phyloP scores from a whole-genome alignment of 2,888 invertebrate genomes.

The Caenorhabditis afra region DNA sequence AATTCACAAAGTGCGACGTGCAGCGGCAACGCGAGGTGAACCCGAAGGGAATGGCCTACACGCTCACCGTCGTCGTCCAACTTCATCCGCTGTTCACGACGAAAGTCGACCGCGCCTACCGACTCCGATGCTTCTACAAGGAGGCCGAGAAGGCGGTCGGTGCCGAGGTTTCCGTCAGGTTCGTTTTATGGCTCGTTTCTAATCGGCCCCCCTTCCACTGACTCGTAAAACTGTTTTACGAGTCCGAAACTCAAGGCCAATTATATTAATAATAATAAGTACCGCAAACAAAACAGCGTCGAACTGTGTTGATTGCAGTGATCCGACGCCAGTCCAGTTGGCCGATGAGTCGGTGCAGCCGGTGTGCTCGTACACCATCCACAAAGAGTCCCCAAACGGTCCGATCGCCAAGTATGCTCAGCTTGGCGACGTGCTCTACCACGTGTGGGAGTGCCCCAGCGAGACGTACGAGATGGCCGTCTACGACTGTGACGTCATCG shows the following conservation, averaged over 20 bases:
- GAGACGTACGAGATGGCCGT: conserved; percentile 76
- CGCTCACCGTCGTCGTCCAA: conserved; percentile 79
- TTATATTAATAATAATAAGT: conserved; percentile 9
- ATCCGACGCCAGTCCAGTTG: conserved; percentile 69
- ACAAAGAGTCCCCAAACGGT: conserved; percentile 77
- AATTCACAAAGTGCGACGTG: conserved; percentile 77
- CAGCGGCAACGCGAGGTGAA: conserved; percentile 77
- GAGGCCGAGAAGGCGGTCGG: conserved; percentile 76
- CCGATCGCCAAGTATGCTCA: conserved; percentile 71
- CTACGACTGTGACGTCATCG: conserved; percentile 74
- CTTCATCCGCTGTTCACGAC: conserved; percentile 78
- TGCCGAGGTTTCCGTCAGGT: conserved; percentile 62
- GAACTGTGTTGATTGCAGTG: conserved; percentile 68
- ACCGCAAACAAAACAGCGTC: no score
- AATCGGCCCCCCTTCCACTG: background rate
- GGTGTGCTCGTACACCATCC: conserved; percentile 75
- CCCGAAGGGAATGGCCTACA: conserved; percentile 78
- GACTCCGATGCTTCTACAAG: conserved; percentile 79
- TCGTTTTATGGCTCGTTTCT: background rate
- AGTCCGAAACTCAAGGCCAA: conserved; percentile 24
- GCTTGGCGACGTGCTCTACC: conserved; percentile 77
- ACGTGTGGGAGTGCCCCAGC: conserved; percentile 79
- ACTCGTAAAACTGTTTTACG: conserved; percentile 32
- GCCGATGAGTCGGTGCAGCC: conserved; percentile 69
- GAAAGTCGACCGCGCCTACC: conserved; percentile 78